phyloP scores from a whole-genome alignment of 2,888 invertebrate species.

The Anagyrus pseudococci region DNA sequence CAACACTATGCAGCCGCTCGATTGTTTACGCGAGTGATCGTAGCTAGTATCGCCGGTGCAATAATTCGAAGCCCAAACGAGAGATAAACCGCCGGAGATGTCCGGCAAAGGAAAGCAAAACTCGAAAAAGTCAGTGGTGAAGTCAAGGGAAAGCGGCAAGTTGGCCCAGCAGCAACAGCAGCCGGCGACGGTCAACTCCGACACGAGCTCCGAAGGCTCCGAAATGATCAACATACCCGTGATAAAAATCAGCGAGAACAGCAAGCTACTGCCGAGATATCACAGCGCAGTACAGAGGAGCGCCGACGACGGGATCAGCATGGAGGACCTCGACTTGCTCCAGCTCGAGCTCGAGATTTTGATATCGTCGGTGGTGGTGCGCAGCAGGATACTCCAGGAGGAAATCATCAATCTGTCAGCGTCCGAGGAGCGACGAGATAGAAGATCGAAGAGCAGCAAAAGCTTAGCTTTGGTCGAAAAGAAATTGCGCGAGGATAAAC shows the following conservation, averaged over 20 bases:
- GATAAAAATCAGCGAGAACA: constrained; percentile 75
- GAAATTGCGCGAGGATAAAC: constrained; percentile 54
- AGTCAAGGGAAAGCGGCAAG: constrained; percentile 49
- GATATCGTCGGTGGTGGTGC: constrained; percentile 81
- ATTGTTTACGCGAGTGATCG: too few species aligned
- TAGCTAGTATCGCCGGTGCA: too few species aligned
- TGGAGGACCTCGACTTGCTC: constrained; percentile 87
- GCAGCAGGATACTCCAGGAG: constrained; percentile 78
- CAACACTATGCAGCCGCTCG: too few species aligned
- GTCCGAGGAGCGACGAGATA: constrained; percentile 67
- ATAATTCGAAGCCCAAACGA: too few species aligned
- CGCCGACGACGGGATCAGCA: constrained; percentile 78
- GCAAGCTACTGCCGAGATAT: constrained; percentile 72
- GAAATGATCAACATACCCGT: constrained; percentile 65
- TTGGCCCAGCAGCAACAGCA: constrained; percentile 43
- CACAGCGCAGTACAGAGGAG: constrained; percentile 66
- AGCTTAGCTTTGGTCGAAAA: constrained; percentile 54
- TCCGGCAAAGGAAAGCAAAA: constrained; percentile 59
- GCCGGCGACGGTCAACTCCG: constrained; percentile 42
- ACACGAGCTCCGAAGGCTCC: constrained; percentile 52
- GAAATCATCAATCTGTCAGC: constrained; percentile 76
- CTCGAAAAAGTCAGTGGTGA: constrained; percentile 55
- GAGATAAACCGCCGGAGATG: constrained; percentile 43
- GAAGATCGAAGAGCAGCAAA: constrained; percentile 59
- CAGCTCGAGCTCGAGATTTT: constrained; percentile 88